These are phyloP conservation scores for Spermophilus dauricus DNA, from an alignment of 2,113 vertebrate genomes.

Conservation along the genomic window DNA sequence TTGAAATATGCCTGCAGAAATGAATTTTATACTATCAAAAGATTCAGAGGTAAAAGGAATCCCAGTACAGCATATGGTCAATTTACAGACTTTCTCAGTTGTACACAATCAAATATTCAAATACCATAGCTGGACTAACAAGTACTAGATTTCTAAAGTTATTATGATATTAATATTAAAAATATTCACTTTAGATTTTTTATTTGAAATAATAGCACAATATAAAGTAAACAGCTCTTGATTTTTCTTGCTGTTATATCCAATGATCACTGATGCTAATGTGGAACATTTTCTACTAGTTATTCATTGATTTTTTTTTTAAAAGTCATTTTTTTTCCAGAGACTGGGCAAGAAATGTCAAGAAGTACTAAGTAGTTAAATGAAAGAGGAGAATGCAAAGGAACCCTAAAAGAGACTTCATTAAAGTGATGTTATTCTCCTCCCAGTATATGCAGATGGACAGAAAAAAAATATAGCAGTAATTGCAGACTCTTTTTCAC, in stretches of 20 bases:
- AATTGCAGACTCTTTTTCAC: slow-evolving; percentile 67
- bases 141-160: slow-evolving; percentile 31
- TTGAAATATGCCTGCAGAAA: slow-evolving; percentile 40
- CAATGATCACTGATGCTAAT: slow-evolving; percentile 55
- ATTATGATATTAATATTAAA: slow-evolving; percentile 12
- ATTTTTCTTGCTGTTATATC: slow-evolving; percentile 42
- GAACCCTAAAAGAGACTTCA: slow-evolving; percentile 61
- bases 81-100: neutral
- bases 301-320: slow-evolving; percentile 66
- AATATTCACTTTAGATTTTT: slow-evolving; percentile 33
- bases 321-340: slow-evolving; percentile 26
- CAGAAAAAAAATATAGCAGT: slow-evolving; percentile 81
- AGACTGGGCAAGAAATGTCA: slow-evolving; percentile 76
- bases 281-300: slow-evolving; percentile 72
- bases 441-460: slow-evolving; percentile 67
- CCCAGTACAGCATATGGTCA: neutral
- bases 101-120: neutral
- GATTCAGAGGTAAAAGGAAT: slow-evolving; percentile 39
- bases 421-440: slow-evolving; percentile 58
- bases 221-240: slow-evolving; percentile 39
- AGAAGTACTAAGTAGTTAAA: slow-evolving; percentile 77
- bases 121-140: neutral
- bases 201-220: neutral
- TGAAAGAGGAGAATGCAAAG: slow-evolving; percentile 74
- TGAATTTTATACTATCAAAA: slow-evolving; percentile 48